phyloP scores from a whole-genome alignment of 2,888 invertebrate genomes.

The Ametastegia equiseti region DNA sequence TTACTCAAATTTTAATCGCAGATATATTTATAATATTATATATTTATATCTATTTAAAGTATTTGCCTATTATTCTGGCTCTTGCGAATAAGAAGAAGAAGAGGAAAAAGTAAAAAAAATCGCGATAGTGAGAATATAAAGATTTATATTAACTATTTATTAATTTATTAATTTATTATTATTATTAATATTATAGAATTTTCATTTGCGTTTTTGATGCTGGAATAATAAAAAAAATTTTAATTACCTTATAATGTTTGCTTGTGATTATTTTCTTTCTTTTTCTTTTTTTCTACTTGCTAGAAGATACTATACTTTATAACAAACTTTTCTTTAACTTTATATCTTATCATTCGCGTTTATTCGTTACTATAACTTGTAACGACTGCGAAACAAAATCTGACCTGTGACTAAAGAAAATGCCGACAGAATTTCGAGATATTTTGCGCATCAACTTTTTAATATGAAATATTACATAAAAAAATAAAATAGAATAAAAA shows the following conservation, averaged over 20 bases:
- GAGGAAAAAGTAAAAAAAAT: too few species aligned
- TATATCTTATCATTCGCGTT: too few species aligned
- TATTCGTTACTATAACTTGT: too few species aligned
- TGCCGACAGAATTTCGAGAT: too few species aligned
- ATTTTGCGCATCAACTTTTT: too few species aligned
- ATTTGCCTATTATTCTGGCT: too few species aligned
- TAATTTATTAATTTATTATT: constrained; percentile 11
- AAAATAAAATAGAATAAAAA: too few species aligned
- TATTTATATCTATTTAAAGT: not conserved
- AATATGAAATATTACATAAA: too few species aligned
- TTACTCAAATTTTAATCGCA: not conserved
- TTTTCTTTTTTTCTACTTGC: not conserved
- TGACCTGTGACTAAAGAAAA: too few species aligned
- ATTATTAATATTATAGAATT: constrained; percentile 2
- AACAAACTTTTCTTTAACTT: not conserved
- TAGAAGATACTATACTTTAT: not conserved
- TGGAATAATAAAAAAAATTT: not conserved
- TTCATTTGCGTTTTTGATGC: not conserved
- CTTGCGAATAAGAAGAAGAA: too few species aligned
- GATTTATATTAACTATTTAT: not conserved
- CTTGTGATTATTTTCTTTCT: not conserved
- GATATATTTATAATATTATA: not conserved
- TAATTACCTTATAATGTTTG: not conserved
- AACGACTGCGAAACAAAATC: too few species aligned
- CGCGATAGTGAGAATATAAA: not conserved